These are phyloP conservation scores for Harpagifer antarcticus DNA, from an alignment of 2,797 vertebrate species.

Conservation along the genomic window DNA sequence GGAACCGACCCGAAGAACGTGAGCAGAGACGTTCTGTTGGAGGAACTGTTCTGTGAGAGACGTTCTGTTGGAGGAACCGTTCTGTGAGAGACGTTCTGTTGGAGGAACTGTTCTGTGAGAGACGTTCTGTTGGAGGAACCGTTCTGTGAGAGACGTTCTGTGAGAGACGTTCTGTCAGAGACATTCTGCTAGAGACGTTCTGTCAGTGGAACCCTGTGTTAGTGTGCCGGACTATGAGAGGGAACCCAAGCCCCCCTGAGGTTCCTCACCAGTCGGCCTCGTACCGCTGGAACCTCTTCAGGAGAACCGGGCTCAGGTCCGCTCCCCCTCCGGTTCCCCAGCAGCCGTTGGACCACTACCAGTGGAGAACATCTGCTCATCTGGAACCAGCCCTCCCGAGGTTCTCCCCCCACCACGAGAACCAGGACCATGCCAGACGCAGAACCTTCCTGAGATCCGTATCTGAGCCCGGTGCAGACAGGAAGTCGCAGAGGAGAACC, in stretches of 20 bases:
- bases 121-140: too few relatives aligned
- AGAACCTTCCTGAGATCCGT: constrained; percentile 68
- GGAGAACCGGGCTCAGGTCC: constrained; percentile 44
- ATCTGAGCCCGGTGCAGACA: constrained; percentile 59
- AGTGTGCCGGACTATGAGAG: constrained; percentile 61
- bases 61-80: too few relatives aligned
- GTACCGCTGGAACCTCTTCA: constrained; percentile 47
- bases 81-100: too few relatives aligned
- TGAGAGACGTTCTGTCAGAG: too few relatives aligned
- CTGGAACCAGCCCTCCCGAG: constrained; percentile 29
- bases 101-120: too few relatives aligned
- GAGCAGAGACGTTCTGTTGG: background rate
- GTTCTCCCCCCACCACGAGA: background rate
- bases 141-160: too few relatives aligned
- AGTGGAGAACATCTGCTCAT: constrained; percentile 52
- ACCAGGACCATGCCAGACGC: background rate
- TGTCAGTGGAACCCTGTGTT: background rate
- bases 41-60: too few relatives aligned
- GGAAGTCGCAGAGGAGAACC: background rate
- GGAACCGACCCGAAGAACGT: background rate
- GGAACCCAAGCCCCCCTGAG: background rate
- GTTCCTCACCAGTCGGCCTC: constrained; percentile 16
- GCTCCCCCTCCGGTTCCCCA: constrained; percentile 29
- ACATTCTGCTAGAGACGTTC: too few relatives aligned
- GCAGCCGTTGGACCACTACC: constrained; percentile 57